These are phyloP conservation scores for Ophioninae sp. DNA, from an alignment of 2,888 invertebrate genomes.

Conservation along the genomic window DNA sequence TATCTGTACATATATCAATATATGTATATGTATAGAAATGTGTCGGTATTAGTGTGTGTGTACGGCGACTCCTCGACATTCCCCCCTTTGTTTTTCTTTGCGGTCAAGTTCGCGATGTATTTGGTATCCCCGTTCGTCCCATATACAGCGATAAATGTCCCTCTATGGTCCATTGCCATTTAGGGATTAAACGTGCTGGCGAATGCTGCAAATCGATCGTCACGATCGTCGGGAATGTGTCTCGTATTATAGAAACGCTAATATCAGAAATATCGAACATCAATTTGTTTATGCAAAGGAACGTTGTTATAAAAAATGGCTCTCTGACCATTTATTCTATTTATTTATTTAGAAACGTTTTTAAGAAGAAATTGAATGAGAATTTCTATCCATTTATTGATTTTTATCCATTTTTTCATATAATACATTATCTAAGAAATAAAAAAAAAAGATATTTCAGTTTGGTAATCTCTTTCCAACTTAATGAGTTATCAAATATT, in stretches of 20 bases:
- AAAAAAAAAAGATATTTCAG: too few relatives aligned
- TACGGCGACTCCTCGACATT: neutral
- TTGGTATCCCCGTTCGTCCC: conserved; percentile 76
- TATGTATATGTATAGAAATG: neutral
- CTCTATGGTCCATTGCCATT: conserved; percentile 77
- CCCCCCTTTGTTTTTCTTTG: conserved; percentile 73
- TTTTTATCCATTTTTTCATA: too few relatives aligned
- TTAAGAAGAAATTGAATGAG: too few relatives aligned
- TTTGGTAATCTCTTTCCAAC: too few relatives aligned
- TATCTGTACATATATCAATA: neutral
- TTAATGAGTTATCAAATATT: too few relatives aligned
- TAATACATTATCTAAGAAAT: too few relatives aligned
- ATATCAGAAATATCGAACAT: neutral
- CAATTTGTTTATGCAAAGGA: neutral
- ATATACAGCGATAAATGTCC: conserved; percentile 79
- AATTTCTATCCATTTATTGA: too few relatives aligned
- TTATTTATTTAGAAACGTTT: too few relatives aligned
- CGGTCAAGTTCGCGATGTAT: conserved; percentile 73
- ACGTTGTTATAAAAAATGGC: too few relatives aligned
- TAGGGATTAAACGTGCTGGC: conserved; percentile 68
- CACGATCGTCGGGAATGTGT: conserved; percentile 4
- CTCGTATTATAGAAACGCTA: neutral
- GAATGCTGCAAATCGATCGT: conserved; percentile 58
- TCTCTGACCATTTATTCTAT: too few relatives aligned
- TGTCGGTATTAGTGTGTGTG: neutral